Percentiles rank a stretch among this genome's conserved stretches.
These are phyloP conservation scores for Xylota sylvarum DNA, from an alignment of 2,888 invertebrate genomes.

Conservation along the genomic window DNA sequence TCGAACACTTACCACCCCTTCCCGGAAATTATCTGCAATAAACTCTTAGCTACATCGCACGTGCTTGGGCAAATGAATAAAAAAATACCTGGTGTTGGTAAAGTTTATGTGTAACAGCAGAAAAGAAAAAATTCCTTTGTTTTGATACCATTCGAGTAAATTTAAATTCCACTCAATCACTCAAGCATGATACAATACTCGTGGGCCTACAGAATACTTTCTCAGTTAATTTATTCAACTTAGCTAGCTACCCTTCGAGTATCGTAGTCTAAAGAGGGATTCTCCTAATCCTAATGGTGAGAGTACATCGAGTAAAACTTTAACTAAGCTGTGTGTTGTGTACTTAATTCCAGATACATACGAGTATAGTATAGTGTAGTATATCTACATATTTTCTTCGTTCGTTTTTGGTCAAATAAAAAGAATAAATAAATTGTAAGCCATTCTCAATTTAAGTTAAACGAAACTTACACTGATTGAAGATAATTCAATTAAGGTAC, in stretches of 20 bases:
- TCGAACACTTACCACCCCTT: not conserved
- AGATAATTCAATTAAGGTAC: conserved; percentile 75
- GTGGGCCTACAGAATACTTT: too few relatives aligned
- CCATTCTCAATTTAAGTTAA: conserved; percentile 73
- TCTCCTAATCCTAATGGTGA: too few relatives aligned
- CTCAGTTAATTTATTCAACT: too few relatives aligned
- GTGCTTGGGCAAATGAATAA: not conserved
- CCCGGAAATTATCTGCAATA: not conserved
- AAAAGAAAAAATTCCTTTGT: not conserved
- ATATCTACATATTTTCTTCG: conserved; percentile 1
- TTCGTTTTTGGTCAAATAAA: conserved; percentile 18
- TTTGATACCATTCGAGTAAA: not conserved
- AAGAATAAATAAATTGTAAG: conserved; percentile 59
- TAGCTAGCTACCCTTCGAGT: too few relatives aligned
- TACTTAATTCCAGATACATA: not conserved
- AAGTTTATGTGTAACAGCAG: not conserved
- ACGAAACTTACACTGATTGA: conserved; percentile 77
- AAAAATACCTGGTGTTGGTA: not conserved
- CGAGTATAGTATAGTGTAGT: too few relatives aligned
- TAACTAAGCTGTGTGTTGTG: too few relatives aligned
- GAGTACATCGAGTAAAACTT: too few relatives aligned
- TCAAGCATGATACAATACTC: too few relatives aligned
- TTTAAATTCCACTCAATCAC: not conserved
- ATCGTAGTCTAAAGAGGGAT: too few relatives aligned
- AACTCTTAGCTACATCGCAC: not conserved